Base-by-base conservation (phyloP, 1,140 invertebrate genomes). In the Anastatus disparis region DNA sequence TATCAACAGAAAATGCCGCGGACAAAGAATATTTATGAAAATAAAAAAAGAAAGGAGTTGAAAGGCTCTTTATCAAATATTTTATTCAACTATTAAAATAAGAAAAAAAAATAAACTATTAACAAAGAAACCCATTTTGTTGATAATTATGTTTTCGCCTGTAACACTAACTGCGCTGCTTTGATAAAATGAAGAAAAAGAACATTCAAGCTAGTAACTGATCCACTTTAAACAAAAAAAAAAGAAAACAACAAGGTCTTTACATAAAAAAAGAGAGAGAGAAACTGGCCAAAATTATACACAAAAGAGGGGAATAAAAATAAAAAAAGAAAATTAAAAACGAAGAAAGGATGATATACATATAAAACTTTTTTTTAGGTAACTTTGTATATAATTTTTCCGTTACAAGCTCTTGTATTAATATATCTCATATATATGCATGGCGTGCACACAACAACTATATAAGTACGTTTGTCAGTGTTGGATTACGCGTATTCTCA, bases 391-490 rank as follows among this genome's bases (percentile, higher is more conserved):
- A n/a, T n/a, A n/a, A n/a, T 22, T 9, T 3, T 13, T 15, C 20
- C 3, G 13, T 42, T 62, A 31, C 59, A 48, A 46, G 66, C 40
- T 64, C 58, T n/a, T n/a, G 64, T 42, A 74, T 74, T 71, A 72
- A 59, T 68, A 70, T 70, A 56, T 13, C 12, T 8, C 27, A 2
- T n/a, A n/a, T n/a, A n/a, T n/a, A n/a, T n/a, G n/a, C n/a, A n/a
- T n/a, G n/a, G 44, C 10, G 35, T n/a, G n/a, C n/a, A n/a, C n/a
- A n/a, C n/a, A n/a, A n/a, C n/a, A 8, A 50, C 20, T 27, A n/a
- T 67, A 67, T 46, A 15, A 66, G 70, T 74, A 75, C 67, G 58
- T 64, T 73, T 71, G 46, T 55, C 55, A 59, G 48, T 70, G 38
- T 63, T 27, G 59, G 66, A 44, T 72, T 73, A 29, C 29, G 31